Evolutionary conservation across 2,888 invertebrate genomes (phyloP).

Genomic region (Lycocerus yunnanus): DNA sequence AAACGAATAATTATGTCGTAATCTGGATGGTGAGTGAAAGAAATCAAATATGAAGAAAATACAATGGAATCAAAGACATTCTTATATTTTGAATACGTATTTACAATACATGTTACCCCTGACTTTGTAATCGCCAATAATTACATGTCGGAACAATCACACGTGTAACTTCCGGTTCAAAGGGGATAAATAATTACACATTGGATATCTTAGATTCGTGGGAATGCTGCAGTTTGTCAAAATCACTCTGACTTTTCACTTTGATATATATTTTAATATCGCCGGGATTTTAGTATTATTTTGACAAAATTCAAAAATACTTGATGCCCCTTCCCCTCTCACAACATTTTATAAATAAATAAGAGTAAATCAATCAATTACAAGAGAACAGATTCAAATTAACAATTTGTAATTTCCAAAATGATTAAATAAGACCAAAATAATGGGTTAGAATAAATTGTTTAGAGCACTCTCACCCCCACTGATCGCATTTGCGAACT

Average conservation of each 20-base stretch:
- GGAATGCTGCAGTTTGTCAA: constrained; percentile 35
- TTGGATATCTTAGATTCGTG: constrained; percentile 50
- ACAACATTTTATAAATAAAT: no score
- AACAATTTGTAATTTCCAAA: neutral
- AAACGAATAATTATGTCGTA: constrained; percentile 28
- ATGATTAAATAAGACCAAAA: constrained; percentile 14
- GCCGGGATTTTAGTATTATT: no score
- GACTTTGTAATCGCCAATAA: constrained; percentile 31
- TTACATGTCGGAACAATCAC: constrained; percentile 36
- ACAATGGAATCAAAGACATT: constrained; percentile 31
- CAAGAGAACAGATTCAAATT: neutral
- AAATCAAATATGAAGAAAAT: constrained; percentile 23
- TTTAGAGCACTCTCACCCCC: constrained; percentile 44
- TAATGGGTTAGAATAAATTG: constrained; percentile 32
- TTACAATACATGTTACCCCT: constrained; percentile 31
- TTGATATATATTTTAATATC: constrained; percentile 9
- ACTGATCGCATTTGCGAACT: constrained; percentile 41
- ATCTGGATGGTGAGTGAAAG: constrained; percentile 16
- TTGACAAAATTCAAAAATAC: no score
- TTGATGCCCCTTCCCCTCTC: no score
- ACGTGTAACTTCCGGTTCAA: constrained; percentile 52
- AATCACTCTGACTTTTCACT: constrained; percentile 29
- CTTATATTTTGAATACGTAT: constrained; percentile 18
- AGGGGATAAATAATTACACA: constrained; percentile 45
- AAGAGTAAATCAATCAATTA: neutral